A percentile compares a stretch with the other conserved stretches of the same genome.
These are phyloP conservation scores for Polyergus mexicanus DNA, from an alignment of 1,140 invertebrate genomes.

Conservation along the genomic window DNA sequence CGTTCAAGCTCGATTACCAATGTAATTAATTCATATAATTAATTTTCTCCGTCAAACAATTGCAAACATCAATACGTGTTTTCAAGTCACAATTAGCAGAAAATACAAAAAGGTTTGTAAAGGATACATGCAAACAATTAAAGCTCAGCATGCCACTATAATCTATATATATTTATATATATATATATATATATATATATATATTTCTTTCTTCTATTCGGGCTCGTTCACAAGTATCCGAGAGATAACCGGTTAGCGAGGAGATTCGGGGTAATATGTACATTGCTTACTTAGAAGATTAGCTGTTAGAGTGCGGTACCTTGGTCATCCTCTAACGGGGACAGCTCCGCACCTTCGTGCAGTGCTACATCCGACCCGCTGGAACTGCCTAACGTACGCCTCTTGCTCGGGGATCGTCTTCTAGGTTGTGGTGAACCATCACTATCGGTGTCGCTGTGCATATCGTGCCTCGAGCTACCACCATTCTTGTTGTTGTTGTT, in stretches of 20 bases:
- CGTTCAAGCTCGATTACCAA: conserved; percentile 5
- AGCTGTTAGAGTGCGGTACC: conserved; percentile 84
- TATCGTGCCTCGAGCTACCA: conserved; percentile 78
- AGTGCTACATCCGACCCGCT: conserved; percentile 89
- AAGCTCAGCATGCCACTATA: conserved; percentile 28
- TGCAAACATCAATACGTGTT: conserved; percentile 4
- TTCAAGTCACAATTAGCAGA: conserved; percentile 2
- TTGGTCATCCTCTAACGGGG: conserved; percentile 86
- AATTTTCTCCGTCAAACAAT: background rate
- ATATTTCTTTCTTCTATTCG: background rate
- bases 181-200: conserved; percentile 27
- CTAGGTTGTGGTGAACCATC: conserved; percentile 81
- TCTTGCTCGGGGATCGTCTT: conserved; percentile 82
- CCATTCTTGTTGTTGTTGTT: conserved; percentile 66
- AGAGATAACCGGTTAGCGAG: conserved; percentile 73
- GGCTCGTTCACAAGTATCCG: conserved; percentile 6
- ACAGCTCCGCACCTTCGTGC: conserved; percentile 88
- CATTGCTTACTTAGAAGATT: conserved; percentile 86
- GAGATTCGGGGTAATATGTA: conserved; percentile 79
- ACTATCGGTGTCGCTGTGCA: conserved; percentile 83
- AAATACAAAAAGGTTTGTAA: background rate
- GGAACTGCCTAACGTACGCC: conserved; percentile 88
- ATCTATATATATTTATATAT: conserved; percentile 14
- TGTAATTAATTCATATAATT: background rate
- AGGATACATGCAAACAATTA: conserved; percentile 26